These are phyloP conservation scores for Heliconius charithonia DNA, from an alignment of 2,888 invertebrate genomes.

Conservation along the genomic window DNA sequence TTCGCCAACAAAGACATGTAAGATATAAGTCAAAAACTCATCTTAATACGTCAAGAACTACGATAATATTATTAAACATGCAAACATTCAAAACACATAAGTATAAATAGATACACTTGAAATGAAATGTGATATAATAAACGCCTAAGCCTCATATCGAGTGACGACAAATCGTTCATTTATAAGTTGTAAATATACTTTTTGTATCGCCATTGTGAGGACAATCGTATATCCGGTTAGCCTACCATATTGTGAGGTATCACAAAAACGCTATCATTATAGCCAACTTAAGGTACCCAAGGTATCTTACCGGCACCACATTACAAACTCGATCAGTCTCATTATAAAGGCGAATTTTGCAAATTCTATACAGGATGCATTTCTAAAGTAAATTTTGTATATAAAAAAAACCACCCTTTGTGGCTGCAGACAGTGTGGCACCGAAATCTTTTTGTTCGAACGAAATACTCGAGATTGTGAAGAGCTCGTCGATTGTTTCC, in stretches of 20 bases:
- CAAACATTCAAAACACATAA: slow-evolving; percentile 37
- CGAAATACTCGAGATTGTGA: slow-evolving; percentile 65
- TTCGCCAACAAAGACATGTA: too few relatives aligned
- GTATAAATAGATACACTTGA: slow-evolving; percentile 39
- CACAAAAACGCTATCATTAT: slow-evolving; percentile 74
- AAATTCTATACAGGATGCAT: slow-evolving; percentile 61
- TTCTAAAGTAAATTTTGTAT: slow-evolving; percentile 75
- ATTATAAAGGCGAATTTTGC: slow-evolving; percentile 59
- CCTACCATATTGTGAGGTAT: slow-evolving; percentile 71
- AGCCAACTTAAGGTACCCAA: slow-evolving; percentile 48
- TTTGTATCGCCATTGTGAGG: slow-evolving; percentile 69
- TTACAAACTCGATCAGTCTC: slow-evolving; percentile 54
- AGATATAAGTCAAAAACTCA: too few relatives aligned
- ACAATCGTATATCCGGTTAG: slow-evolving; percentile 77
- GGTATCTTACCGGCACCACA: slow-evolving; percentile 47
- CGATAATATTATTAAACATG: slow-evolving; percentile 1
- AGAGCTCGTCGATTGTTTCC: slow-evolving; percentile 67
- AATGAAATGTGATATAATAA: slow-evolving; percentile 76
- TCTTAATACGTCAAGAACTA: too few relatives aligned
- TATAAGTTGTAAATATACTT: slow-evolving; percentile 79
- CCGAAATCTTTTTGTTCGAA: slow-evolving; percentile 75
- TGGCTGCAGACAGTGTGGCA: slow-evolving; percentile 80
- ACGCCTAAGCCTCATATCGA: slow-evolving; percentile 71
- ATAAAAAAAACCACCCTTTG: slow-evolving; percentile 65
- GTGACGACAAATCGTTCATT: slow-evolving; percentile 81